Evolutionary conservation across 2,888 invertebrate species (phyloP).

Genomic region (Nasonia oneida): DNA sequence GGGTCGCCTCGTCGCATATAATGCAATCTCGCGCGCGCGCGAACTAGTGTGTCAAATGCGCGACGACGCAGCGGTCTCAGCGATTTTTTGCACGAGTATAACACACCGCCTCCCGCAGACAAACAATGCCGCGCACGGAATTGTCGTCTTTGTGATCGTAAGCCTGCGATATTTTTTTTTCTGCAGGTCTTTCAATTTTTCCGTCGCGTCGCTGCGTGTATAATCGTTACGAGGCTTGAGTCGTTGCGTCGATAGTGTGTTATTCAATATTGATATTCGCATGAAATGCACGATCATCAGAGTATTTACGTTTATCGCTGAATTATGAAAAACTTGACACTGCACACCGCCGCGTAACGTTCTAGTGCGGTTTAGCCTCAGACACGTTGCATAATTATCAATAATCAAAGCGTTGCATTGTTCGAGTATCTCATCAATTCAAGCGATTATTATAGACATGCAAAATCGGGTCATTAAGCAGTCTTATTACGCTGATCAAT

Average conservation of each 20-base stretch:
- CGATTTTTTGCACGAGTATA: not conserved
- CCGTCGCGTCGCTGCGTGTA: no score
- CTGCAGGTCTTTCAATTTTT: not conserved
- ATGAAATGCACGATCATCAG: not conserved
- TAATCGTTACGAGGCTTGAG: not conserved
- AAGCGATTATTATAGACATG: not conserved
- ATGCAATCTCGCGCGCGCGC: constrained; percentile 15
- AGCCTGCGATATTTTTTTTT: not conserved
- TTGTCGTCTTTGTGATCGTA: not conserved
- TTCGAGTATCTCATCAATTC: not conserved
- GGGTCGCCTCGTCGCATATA: constrained; percentile 19
- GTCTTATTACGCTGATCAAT: constrained; percentile 32
- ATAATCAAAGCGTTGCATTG: constrained; percentile 28
- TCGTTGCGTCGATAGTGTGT: constrained; percentile 5
- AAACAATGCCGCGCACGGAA: constrained; percentile 46
- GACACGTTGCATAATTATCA: not conserved
- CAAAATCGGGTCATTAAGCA: constrained; percentile 34
- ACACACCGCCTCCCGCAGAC: not conserved
- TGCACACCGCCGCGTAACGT: not conserved
- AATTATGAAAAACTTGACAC: constrained; percentile 2
- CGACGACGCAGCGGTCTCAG: not conserved
- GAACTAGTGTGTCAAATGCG: constrained; percentile 22
- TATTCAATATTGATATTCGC: not conserved
- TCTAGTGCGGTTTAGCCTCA: not conserved
- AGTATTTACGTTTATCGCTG: not conserved